Conservation (phyloP, 1,140 invertebrate species). For the Drosophila lacteicornis region DNA sequence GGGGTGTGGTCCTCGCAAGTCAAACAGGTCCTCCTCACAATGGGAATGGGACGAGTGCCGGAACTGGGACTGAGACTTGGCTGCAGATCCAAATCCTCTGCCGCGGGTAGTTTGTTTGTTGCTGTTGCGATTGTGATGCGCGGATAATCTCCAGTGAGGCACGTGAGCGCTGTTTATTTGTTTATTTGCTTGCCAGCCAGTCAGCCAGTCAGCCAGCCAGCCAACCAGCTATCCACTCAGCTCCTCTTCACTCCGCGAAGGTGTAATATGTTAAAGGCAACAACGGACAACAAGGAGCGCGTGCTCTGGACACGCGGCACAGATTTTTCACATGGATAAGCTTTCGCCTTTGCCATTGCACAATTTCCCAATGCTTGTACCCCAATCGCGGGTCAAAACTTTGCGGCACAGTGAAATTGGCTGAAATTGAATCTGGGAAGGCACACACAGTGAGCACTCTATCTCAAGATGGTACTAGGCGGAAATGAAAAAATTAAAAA, state of each 20-base stretch:
- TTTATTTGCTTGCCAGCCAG: conserved; percentile 64
- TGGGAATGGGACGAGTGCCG: conserved; percentile 16
- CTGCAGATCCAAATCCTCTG: conserved; percentile 21
- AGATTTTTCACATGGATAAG: conserved; percentile 83
- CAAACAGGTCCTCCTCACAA: conserved; percentile 72
- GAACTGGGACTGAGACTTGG: conserved; percentile 8
- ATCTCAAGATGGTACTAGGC: not conserved
- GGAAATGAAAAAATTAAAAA: not conserved
- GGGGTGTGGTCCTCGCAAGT: conserved; percentile 63
- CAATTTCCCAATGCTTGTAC: conserved; percentile 45
- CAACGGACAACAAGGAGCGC: conserved; percentile 40
- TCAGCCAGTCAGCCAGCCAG: conserved; percentile 37
- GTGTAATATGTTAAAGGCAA: conserved; percentile 73
- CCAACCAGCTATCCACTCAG: conserved; percentile 1
- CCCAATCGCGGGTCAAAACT: conserved; percentile 52
- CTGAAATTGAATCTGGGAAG: conserved; percentile 15
- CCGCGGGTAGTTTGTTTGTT: conserved; percentile 70
- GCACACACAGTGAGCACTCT: conserved; percentile 7
- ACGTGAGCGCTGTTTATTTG: conserved; percentile 75
- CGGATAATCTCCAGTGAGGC: conserved; percentile 72
- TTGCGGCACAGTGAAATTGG: conserved; percentile 52
- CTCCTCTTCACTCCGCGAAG: conserved; percentile 38
- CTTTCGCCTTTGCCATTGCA: conserved; percentile 52
- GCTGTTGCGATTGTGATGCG: conserved; percentile 77
- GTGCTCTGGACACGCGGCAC: conserved; percentile 70